phyloP scores from a whole-genome alignment of 2,113 vertebrate species.

The Salminus brasiliensis region DNA sequence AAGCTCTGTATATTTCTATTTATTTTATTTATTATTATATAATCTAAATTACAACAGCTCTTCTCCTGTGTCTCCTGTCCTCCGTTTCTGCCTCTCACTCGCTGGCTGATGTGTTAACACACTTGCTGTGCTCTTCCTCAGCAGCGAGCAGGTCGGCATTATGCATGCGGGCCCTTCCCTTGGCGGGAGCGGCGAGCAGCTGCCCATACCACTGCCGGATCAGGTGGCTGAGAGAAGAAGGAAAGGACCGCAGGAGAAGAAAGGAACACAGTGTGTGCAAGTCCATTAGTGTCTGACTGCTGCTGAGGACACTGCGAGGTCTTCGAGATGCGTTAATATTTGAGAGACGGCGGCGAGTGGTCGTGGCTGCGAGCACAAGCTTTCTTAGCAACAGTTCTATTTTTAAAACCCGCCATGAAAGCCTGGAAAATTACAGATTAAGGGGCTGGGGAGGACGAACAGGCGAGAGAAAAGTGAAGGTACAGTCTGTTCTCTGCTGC shows the following conservation, averaged over 20 bases:
- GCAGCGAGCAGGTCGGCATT: conserved; percentile 12
- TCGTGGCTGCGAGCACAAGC: not conserved
- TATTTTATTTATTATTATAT: not conserved
- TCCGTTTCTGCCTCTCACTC: no score
- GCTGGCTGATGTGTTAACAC: not conserved
- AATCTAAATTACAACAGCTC: not conserved
- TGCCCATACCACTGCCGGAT: not conserved
- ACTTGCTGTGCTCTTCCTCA: conserved; percentile 2
- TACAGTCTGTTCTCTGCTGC: not conserved
- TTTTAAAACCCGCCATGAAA: conserved; percentile 31
- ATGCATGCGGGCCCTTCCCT: conserved; percentile 29
- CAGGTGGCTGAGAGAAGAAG: not conserved
- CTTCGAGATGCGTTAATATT: conserved; percentile 50
- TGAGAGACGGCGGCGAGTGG: conserved; percentile 33
- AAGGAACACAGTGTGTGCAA: not conserved
- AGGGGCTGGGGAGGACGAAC: not conserved
- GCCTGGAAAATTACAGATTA: conserved; percentile 19
- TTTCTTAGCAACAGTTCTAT: conserved; percentile 37
- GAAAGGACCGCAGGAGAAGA: not conserved
- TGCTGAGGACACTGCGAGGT: conserved; percentile 17
- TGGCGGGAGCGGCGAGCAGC: not conserved
- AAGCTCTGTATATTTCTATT: no score
- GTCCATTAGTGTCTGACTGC: not conserved
- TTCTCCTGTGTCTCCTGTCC: not conserved
- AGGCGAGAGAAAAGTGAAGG: not conserved